phyloP scores from a whole-genome alignment of 2,888 invertebrate species.

The Philonicus albiceps region DNA sequence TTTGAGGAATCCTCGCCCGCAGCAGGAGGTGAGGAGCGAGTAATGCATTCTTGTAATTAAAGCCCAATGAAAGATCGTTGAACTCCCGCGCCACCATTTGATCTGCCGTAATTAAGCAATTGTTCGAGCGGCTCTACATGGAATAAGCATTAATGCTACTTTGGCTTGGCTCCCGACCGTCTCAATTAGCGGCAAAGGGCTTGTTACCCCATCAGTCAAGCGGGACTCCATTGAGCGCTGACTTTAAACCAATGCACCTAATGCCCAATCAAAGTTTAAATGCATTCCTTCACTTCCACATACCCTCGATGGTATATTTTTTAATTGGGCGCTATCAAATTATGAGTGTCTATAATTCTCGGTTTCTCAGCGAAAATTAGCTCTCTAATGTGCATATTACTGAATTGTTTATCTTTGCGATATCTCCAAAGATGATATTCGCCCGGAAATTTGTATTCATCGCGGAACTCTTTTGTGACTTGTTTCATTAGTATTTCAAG shows the following conservation, averaged over 20 bases:
- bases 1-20: not conserved
- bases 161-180: not conserved
- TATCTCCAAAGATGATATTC: slow-evolving; percentile 20
- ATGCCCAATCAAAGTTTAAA: not conserved
- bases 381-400: slow-evolving; percentile 21
- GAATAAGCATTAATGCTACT: not conserved
- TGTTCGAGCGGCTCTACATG: not conserved
- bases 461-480: not conserved
- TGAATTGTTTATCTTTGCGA: slow-evolving; percentile 32
- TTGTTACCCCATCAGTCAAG: not conserved
- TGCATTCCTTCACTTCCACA: not conserved
- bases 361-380: not conserved
- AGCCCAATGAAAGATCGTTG: slow-evolving; percentile 23
- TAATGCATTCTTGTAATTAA: slow-evolving; percentile 27
- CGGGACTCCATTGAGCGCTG: not conserved
- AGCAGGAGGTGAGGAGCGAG: not conserved
- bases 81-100: slow-evolving; percentile 1
- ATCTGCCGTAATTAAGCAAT: not conserved
- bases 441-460: slow-evolving; percentile 25
- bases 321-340: not conserved
- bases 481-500: slow-evolving; percentile 36
- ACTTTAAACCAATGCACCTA: not conserved
- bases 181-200: not conserved
- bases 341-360: not conserved
- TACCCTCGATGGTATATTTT: not conserved